These are phyloP conservation scores for Tetropium fuscum DNA, from an alignment of 2,888 invertebrate genomes.

Conservation along the genomic window DNA sequence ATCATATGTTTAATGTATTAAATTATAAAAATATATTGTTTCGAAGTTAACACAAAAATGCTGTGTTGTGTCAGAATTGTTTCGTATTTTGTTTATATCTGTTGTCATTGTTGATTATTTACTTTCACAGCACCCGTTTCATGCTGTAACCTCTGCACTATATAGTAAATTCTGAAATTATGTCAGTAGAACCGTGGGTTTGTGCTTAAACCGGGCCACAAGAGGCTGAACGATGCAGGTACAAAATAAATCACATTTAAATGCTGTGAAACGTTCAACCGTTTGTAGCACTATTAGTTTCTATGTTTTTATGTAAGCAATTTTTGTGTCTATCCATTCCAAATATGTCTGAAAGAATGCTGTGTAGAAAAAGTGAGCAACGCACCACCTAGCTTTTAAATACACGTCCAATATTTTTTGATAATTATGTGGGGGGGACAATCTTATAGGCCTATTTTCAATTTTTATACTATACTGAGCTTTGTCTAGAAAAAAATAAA, in stretches of 20 bases:
- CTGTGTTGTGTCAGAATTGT: slow-evolving; percentile 4
- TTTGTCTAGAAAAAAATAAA: slow-evolving; percentile 54
- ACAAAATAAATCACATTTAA: not conserved
- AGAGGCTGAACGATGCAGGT: slow-evolving; percentile 1
- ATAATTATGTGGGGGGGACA: slow-evolving; percentile 50
- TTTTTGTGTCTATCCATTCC: slow-evolving; percentile 31
- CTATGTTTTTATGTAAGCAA: not conserved
- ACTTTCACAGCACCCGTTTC: too few relatives aligned
- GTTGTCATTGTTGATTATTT: too few relatives aligned
- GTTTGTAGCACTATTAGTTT: not conserved
- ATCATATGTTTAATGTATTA: slow-evolving; percentile 17
- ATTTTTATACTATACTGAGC: slow-evolving; percentile 60
- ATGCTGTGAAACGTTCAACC: not conserved
- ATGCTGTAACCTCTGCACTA: too few relatives aligned
- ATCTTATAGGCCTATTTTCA: slow-evolving; percentile 56
- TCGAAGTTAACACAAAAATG: slow-evolving; percentile 5
- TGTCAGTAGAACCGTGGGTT: too few relatives aligned
- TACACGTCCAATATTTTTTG: slow-evolving; percentile 55
- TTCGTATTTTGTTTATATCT: slow-evolving; percentile 3
- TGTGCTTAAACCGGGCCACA: not conserved
- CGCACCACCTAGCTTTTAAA: slow-evolving; percentile 54
- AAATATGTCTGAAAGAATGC: slow-evolving; percentile 30
- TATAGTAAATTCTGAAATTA: too few relatives aligned
- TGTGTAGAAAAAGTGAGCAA: slow-evolving; percentile 28
- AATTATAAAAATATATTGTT: slow-evolving; percentile 20